A percentile compares a stretch with the other conserved stretches of the same genome.
phyloP scores from a whole-genome alignment of 2,888 invertebrate genomes.

The Trissolcus brochymenae region DNA sequence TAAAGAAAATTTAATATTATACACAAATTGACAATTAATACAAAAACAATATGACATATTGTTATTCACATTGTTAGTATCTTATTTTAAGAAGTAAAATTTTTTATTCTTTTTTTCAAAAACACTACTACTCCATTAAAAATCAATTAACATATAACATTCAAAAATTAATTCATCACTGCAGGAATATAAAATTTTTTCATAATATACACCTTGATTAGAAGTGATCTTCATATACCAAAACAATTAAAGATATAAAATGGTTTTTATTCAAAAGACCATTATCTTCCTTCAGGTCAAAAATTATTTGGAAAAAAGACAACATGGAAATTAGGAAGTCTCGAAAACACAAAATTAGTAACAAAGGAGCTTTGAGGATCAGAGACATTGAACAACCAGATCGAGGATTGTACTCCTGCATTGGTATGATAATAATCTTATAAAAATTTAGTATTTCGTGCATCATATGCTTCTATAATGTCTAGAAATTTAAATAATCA shows the following conservation, averaged over 20 bases:
- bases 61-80: too few species aligned
- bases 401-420: slow-evolving; percentile 90
- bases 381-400: slow-evolving; percentile 88
- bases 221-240: slow-evolving; percentile 1
- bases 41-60: slow-evolving; percentile 9
- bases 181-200: too few species aligned
- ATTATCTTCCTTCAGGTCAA: slow-evolving; percentile 78
- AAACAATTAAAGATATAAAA: slow-evolving; percentile 6
- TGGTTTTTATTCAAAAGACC: too few species aligned
- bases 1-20: slow-evolving; percentile 6
- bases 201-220: not conserved
- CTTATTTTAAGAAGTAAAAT: too few species aligned
- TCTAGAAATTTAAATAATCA: slow-evolving; percentile 6
- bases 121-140: too few species aligned
- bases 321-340: slow-evolving; percentile 86
- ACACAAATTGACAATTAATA: not conserved
- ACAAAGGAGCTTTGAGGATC: slow-evolving; percentile 93
- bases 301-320: slow-evolving; percentile 93
- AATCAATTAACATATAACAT: too few species aligned
- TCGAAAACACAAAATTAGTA: slow-evolving; percentile 91
- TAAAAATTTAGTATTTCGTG: slow-evolving; percentile 14
- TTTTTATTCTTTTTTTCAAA: too few species aligned
- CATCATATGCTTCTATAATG: slow-evolving; percentile 9
- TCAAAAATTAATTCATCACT: not conserved
- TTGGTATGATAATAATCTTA: slow-evolving; percentile 77